Conservation (phyloP, 2,797 vertebrate species). For the Sarcoramphus papa region DNA sequence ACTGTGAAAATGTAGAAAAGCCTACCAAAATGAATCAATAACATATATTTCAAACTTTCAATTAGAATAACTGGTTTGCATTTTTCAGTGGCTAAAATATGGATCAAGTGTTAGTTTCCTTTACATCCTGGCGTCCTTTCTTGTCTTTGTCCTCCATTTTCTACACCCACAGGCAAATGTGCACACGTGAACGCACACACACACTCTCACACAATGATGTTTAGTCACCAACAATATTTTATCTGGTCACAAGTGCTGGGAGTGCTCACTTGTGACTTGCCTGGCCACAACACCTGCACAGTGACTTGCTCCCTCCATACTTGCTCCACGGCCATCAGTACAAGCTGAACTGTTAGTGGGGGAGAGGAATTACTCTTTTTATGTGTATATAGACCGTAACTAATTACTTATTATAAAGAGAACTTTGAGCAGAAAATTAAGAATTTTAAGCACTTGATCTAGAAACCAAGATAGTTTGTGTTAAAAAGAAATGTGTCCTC, state of each 20-base stretch:
- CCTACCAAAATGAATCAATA: neutral
- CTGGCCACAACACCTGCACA: no score
- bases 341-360: neutral
- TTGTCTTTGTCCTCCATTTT: neutral
- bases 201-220: accelerated
- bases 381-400: neutral
- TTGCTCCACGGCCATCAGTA: neutral
- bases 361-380: neutral
- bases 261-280: neutral
- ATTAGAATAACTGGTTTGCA: neutral
- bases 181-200: no score
- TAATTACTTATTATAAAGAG: neutral
- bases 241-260: neutral
- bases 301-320: neutral
- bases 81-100: neutral
- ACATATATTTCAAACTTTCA: neutral
- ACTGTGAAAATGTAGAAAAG: neutral
- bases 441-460: neutral
- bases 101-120: neutral
- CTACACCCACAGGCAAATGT: neutral
- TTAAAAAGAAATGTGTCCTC: neutral
- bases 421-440: neutral
- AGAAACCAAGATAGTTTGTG: neutral
- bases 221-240: neutral
- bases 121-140: neutral